phyloP scores from a whole-genome alignment of 2,113 vertebrate species.

The Sitta europaea region DNA sequence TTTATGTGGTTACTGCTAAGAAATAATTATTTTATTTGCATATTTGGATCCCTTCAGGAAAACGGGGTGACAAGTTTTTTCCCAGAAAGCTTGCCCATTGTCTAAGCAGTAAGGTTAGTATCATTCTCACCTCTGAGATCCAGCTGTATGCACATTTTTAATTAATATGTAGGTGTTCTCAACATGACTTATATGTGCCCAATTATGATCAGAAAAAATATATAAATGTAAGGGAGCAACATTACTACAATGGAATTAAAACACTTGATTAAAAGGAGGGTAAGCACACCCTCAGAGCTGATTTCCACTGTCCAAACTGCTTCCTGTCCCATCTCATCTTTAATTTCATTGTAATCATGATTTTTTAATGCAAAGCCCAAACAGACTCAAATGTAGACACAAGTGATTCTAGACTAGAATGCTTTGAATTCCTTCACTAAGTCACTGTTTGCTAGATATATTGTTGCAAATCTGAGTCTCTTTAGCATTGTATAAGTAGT shows the following conservation, averaged over 20 bases:
- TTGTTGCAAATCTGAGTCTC: neutral
- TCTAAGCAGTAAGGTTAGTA: neutral
- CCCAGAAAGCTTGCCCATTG: neutral
- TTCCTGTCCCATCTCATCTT: neutral
- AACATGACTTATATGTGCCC: neutral
- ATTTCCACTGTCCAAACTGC: neutral
- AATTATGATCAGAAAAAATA: neutral
- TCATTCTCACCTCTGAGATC: neutral
- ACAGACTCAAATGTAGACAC: too few species aligned
- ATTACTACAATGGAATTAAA: neutral
- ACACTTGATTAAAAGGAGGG: neutral
- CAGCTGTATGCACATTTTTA: neutral
- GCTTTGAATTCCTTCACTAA: neutral
- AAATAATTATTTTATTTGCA: neutral
- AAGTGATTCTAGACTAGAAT: neutral
- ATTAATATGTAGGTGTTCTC: neutral
- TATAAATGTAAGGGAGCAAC: neutral
- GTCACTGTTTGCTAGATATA: accelerated
- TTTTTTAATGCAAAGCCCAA: neutral
- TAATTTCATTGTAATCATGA: neutral
- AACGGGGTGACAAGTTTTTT: neutral
- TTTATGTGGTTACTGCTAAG: neutral
- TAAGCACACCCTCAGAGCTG: neutral
- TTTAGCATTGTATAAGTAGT: accelerated
- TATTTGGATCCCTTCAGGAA: neutral